Evolutionary conservation across 2,888 invertebrate genomes (phyloP), one percentile per base, ranked within the genome.

Genomic region (Calameuta idolon): DNA sequence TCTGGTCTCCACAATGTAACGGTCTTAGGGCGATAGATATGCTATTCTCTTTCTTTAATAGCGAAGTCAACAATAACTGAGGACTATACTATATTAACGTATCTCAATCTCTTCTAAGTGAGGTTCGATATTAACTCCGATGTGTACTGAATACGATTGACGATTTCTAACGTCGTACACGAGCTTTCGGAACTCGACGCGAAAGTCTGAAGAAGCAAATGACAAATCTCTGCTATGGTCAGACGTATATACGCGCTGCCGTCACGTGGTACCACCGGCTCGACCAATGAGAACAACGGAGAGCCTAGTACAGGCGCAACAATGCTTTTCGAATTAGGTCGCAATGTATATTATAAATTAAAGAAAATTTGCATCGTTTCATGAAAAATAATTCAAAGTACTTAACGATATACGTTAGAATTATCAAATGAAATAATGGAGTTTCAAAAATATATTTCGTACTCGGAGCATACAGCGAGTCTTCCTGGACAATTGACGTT

Each of bases 201-300:
- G 79, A 84, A 82, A 80, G 81, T 83, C 79, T 83, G 80, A 85
- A 85, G 84, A 85, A 87, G 84, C 81, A 79, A 87, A 81, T 87
- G 85, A 79, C 77, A 81, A 86, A 80, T 84, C 82, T 85, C 79
- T 75, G 80, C 81, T 78, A 75, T 74, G 73, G 78, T 76, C 74
- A 77, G 69, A 31, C 78, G 84, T 84, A 86, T 86, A 86, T 85
- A 85, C 83, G 81, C 80, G 79, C 75, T 37, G 11, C 12, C 40
- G 74, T 81, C 83, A 84, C 79, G 81, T 82, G 86, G 74, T 69
- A 23, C 68, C 30, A 34, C 77, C 69, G 73, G 35, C 75, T 69
- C 76, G 69, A 73, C 78, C 75, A 78, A 78, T 78, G 37, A 73
- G 35, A 69, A 11, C 31, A 23, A 1, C 31, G 71, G 71, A 71